Percentiles rank a stretch among this genome's conserved stretches.
These are phyloP conservation scores for Steinernema feltiae DNA, from an alignment of 1,140 invertebrate genomes.

Conservation along the genomic window DNA sequence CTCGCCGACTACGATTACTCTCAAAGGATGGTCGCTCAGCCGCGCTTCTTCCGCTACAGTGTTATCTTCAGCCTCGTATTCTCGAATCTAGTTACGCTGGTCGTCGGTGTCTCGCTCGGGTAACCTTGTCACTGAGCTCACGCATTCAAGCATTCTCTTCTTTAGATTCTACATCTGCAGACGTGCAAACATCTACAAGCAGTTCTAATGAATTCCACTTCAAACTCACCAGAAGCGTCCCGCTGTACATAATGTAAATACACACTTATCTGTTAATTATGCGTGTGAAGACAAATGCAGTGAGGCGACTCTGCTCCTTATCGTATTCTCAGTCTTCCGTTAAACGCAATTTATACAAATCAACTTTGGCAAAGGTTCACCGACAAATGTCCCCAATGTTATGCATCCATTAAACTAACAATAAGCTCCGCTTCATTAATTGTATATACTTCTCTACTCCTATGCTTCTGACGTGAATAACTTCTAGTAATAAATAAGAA, in stretches of 20 bases:
- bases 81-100: constrained; percentile 78
- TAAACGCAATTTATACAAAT: neutral
- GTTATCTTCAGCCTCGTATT: constrained; percentile 80
- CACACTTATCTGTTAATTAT: neutral
- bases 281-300: too few relatives aligned
- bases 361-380: neutral
- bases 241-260: constrained; percentile 8
- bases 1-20: constrained; percentile 70
- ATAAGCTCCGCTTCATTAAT: neutral
- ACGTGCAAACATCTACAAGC: neutral
- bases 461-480: neutral
- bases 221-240: constrained; percentile 21
- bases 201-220: neutral
- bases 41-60: constrained; percentile 76
- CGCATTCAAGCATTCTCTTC: neutral
- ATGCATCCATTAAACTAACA: neutral
- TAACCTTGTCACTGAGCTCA: constrained; percentile 59
- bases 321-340: neutral
- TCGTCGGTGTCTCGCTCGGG: constrained; percentile 83
- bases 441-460: neutral
- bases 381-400: neutral
- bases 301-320: too few relatives aligned
- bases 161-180: constrained; percentile 31
- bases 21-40: constrained; percentile 65
- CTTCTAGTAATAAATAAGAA: neutral